These are phyloP conservation scores for Anguilla marmorata DNA, from an alignment of 2,797 vertebrate species.

Conservation along the genomic window DNA sequence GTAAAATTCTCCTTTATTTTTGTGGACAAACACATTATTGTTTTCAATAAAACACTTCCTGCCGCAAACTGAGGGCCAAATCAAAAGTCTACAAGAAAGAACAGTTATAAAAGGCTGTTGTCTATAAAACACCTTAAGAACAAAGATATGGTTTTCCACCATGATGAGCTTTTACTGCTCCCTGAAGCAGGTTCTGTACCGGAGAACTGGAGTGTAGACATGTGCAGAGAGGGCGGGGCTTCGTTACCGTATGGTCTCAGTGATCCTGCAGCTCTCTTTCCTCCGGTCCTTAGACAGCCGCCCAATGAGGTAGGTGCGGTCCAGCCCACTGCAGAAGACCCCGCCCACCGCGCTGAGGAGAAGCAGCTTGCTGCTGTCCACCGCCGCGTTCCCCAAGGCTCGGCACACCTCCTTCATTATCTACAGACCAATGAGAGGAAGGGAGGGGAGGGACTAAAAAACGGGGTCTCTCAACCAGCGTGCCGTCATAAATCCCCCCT, in stretches of 20 bases:
- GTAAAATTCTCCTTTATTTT: neutral
- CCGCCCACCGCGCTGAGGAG: slow-evolving; percentile 93
- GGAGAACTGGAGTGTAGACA: neutral
- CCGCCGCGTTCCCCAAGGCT: slow-evolving; percentile 89
- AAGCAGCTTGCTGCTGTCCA: slow-evolving; percentile 92
- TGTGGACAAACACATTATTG: neutral
- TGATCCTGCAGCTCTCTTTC: slow-evolving; percentile 94
- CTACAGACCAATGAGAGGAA: slow-evolving; percentile 59
- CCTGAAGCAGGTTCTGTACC: neutral
- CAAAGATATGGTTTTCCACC: neutral
- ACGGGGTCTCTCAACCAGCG: neutral
- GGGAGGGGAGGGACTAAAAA: slow-evolving; percentile 22
- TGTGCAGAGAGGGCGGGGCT: neutral
- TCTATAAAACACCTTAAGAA: neutral
- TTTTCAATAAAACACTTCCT: neutral
- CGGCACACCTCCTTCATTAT: slow-evolving; percentile 97
- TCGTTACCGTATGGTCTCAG: slow-evolving; percentile 89
- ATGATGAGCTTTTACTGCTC: neutral
- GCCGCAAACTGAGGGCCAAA: neutral
- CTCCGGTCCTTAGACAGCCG: slow-evolving; percentile 91
- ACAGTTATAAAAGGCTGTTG: neutral
- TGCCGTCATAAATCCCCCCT: neutral
- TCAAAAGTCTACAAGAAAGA: neutral
- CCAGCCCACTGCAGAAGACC: slow-evolving; percentile 94
- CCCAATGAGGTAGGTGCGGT: slow-evolving; percentile 94